Evolutionary conservation across 2,888 invertebrate genomes (phyloP), one percentile per base, ranked within the genome.

Genomic region (Tromatobia lineatoria): DNA sequence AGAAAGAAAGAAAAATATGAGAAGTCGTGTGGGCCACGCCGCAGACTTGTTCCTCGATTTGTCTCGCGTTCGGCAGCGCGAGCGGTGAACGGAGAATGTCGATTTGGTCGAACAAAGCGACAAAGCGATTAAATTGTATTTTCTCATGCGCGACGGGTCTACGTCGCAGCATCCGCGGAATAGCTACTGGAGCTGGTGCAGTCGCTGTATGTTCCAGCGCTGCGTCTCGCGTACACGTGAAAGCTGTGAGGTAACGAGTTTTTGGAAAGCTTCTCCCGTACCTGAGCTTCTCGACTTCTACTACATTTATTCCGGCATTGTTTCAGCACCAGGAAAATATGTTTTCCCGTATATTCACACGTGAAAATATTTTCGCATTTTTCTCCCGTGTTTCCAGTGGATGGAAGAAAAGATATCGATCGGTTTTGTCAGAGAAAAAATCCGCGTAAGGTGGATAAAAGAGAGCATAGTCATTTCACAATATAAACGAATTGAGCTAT

Each of bases 111-210:
- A 79, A 79, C 79, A 79, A 79, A 79, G 79, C 79, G 79, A 71
- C 79, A 54, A 71, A 79, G 71, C 79, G 71, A 79, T 79, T 79
- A 79, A 71, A 79, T 79, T 79, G 79, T 79, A 79, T 79, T 79
- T 79, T 50, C 64, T 67, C 71, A 45, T 64, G 54, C 52, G 71
- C 61, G 59, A 64, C 71, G 71, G 42, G 42, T 38, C 57, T 38
- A 77, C 64, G 64, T 38, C 18, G 52, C 52, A 54, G 54, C 79
- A 25, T 10, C 52, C 25, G 42, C 64, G 38, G 52, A 52, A 64
- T 11, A 50, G 23, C 50, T 61, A 10, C 47, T 15, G 23, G 13
- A 34, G 25, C 38, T 42, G 64, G 34, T 10, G 15, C 25, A 13
- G 61, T 25, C 47, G 29, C 47, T 71, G 57, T 71, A 42, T 71